Percentiles rank a stretch among this genome's conserved stretches.
Conservation (phyloP, 2,113 vertebrate species). For the Calypte anna region DNA sequence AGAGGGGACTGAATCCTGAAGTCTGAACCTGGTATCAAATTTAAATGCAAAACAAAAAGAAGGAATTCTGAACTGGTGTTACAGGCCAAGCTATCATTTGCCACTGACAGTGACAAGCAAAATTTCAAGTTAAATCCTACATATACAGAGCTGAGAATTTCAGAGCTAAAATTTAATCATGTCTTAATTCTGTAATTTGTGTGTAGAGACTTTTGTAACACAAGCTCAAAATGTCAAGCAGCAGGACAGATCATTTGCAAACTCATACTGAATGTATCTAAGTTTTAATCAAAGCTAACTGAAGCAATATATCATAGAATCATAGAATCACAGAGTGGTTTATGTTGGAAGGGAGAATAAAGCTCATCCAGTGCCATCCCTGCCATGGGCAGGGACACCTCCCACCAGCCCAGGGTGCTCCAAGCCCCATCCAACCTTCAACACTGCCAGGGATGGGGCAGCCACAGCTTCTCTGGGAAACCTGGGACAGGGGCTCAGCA, state of each 20-base stretch:
- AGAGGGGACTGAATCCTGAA: not conserved
- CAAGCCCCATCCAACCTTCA: too few relatives aligned
- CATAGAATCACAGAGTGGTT: too few relatives aligned
- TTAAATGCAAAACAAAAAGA: not conserved
- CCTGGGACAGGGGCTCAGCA: too few relatives aligned
- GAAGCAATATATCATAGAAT: not conserved
- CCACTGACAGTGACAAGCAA: not conserved
- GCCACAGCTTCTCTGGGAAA: too few relatives aligned
- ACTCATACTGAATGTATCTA: not conserved
- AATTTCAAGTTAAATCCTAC: not conserved
- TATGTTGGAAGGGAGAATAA: too few relatives aligned
- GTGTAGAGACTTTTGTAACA: not conserved
- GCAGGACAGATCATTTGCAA: not conserved
- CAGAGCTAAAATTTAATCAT: not conserved
- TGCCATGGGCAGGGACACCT: too few relatives aligned
- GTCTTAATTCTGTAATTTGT: not conserved
- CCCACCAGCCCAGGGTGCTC: too few relatives aligned
- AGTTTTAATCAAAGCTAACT: not conserved
- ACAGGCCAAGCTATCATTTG: not conserved
- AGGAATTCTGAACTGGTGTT: not conserved
- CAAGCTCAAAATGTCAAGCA: not conserved
- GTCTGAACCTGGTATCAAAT: not conserved
- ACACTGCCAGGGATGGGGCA: too few relatives aligned
- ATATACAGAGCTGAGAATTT: not conserved
- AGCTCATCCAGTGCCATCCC: too few relatives aligned